Evolutionary conservation across 2,797 vertebrate species (phyloP), one percentile per base, ranked within the genome.

Genomic region (Helicolenus hilgendorfi): DNA sequence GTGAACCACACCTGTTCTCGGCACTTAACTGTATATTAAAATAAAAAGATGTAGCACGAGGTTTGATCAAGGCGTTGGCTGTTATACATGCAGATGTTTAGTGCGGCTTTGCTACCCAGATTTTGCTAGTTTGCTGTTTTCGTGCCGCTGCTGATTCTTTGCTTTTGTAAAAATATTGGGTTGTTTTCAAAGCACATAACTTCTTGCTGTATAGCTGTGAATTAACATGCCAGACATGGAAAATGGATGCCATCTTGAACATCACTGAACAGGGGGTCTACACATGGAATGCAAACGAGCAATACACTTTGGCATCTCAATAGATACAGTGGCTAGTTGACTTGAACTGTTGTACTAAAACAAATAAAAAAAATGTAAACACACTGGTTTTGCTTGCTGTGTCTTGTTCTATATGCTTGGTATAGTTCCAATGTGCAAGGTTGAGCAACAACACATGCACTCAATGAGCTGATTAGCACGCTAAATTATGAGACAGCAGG

Each of bases 281-380:
- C 83, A 90, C 77, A 62, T 91, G 89, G 85, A 93, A 92, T 89
- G 95, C 88, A 90, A 81, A 91, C 38, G 85, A 94, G 93, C 94
- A 96, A 96, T 96, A 94, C 93, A 88, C 88, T 83, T 90, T 73
- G 83, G 89, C 92, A 83, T 94, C 86, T 94, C 73, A 72, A 79
- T 89, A 76, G 87, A 92, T 82, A 84, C 91, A 79, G 92, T 95
- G 92, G 88, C 82, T 92, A 93, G 92, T 94, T 95, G 86, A 96
- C 92, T 92, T 92, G 78, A 95, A 93, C 84, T 95, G 92, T 94
- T 96, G 95, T 96, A 95, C 88, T 95, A 93, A 96, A 93, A 92
- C 84, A 83, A 93, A 95, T 85, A 88, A 93, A 88, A 86, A 76
- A 79, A 5, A 67, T 49, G 15, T 41, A 88, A 92, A 88, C 56